phyloP scores from a whole-genome alignment of 2,888 invertebrate species.

The Synergus umbraculus region DNA sequence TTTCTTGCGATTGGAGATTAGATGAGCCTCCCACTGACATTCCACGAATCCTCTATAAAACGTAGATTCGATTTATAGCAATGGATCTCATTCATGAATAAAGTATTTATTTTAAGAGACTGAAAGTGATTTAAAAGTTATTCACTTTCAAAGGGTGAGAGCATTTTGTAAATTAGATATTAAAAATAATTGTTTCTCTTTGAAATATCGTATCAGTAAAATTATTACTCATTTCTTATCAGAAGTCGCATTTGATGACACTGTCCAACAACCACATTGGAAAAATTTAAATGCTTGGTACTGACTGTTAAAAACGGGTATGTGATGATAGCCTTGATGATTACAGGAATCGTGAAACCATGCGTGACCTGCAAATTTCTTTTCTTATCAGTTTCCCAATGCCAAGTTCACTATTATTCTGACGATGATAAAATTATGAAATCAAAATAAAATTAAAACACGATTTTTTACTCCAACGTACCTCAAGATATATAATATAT shows the following conservation, averaged over 20 bases:
- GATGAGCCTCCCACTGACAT: conserved; percentile 79
- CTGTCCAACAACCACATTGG: conserved; percentile 81
- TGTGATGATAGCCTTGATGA: conserved; percentile 80
- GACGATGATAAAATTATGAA: background rate
- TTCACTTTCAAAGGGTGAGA: no score
- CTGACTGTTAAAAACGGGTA: conserved; percentile 79
- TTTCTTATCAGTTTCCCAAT: background rate
- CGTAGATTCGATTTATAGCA: background rate
- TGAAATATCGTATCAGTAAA: background rate
- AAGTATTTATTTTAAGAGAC: no score
- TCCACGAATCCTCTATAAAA: conserved; percentile 79
- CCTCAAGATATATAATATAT: conserved; percentile 20
- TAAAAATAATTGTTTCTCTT: background rate
- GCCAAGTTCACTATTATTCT: background rate
- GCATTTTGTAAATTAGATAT: background rate
- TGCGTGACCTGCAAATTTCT: conserved; percentile 77
- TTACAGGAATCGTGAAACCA: conserved; percentile 81
- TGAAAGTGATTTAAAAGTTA: background rate
- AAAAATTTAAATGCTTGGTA: conserved; percentile 79
- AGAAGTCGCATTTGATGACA: conserved; percentile 79
- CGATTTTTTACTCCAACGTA: background rate
- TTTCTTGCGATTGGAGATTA: conserved; percentile 51
- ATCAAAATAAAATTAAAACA: background rate
- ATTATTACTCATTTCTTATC: conserved; percentile 79
- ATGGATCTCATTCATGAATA: background rate